A percentile compares a stretch with the other conserved stretches of the same genome.
These are phyloP conservation scores for Platyura marginata DNA, from an alignment of 1,140 invertebrate genomes.

Conservation along the genomic window DNA sequence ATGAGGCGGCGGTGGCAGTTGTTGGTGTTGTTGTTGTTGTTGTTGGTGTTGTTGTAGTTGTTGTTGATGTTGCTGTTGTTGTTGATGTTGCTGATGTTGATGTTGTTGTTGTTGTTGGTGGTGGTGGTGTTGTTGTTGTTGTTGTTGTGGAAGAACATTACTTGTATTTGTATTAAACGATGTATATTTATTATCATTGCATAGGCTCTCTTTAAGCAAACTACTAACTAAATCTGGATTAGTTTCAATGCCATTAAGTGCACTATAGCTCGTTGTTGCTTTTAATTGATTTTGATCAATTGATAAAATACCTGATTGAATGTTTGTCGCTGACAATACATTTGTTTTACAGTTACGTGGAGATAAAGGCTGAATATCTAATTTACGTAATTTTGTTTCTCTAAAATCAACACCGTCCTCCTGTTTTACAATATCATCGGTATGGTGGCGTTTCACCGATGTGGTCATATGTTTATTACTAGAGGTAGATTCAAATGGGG, in stretches of 20 bases:
- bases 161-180: not conserved
- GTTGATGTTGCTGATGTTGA: constrained; percentile 5
- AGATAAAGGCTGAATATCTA: not conserved
- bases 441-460: not conserved
- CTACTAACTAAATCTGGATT: constrained; percentile 22
- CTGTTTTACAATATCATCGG: not conserved
- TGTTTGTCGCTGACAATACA: not conserved
- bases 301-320: not conserved
- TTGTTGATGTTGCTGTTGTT: constrained; percentile 3
- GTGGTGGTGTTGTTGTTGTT: too few species aligned
- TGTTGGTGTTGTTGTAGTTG: too few species aligned
- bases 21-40: too few species aligned
- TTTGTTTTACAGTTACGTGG: not conserved
- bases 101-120: too few species aligned
- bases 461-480: not conserved
- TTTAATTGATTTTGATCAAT: not conserved
- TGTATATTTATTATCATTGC: constrained; percentile 6
- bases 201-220: constrained; percentile 20
- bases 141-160: constrained; percentile 11
- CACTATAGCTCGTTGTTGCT: not conserved
- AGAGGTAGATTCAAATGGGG: not conserved
- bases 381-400: constrained; percentile 1
- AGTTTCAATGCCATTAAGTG: constrained; percentile 19
- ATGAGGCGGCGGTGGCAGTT: not conserved
- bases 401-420: not conserved